Base-by-base conservation (phyloP, 2,797 vertebrate species). In the Neostethus bicornis region DNA sequence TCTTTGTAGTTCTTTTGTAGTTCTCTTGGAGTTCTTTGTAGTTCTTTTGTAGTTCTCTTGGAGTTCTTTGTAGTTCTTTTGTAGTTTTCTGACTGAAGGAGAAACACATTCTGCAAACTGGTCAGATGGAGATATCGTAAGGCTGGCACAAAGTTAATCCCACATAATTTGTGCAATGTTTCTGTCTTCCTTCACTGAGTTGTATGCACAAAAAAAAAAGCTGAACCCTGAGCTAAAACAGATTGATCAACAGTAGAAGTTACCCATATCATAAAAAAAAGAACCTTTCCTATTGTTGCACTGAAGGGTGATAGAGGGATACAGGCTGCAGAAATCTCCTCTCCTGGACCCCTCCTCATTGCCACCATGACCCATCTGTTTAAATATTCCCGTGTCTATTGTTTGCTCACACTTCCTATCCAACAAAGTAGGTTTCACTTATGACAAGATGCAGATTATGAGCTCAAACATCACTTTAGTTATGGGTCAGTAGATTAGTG, bases 361-460 rank as follows among this genome's bases (percentile, higher is more conserved):
- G n/a, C 23, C n/a, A 1, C 32, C 25, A 16, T 16, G 23, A 24
- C 14, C n/a, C 55, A 13, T 4, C 37, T 53, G 54, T 68, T 75
- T 61, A 71, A 81, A 51, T 17, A 38, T 73, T 77, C 68, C 60
- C 59, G 9, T 51, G 6, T 62, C 75, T 58, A 68, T 78, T 80
- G 79, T 87, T 58, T 71, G 38, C 46, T 31, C 51, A 49, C 4
- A 9, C 46, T 70, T 62, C 47, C 72, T 84, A 82, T 70, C 77
- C 67, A 60, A 45, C 72, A 81, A 85, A 86, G 57, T 73, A 31
- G 67, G 83, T 86, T 85, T 89, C 87, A 86, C 78, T 86, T 80
- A 80, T 82, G 45, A 51, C 8, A 3, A 69, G 72, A 78, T 53
- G 64, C 75, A 69, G 86, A 89, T 90, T 89, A 90, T 47, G 42